Evolutionary conservation across 2,113 vertebrate species (phyloP).

Genomic region (Sclerurus mexicanus): DNA sequence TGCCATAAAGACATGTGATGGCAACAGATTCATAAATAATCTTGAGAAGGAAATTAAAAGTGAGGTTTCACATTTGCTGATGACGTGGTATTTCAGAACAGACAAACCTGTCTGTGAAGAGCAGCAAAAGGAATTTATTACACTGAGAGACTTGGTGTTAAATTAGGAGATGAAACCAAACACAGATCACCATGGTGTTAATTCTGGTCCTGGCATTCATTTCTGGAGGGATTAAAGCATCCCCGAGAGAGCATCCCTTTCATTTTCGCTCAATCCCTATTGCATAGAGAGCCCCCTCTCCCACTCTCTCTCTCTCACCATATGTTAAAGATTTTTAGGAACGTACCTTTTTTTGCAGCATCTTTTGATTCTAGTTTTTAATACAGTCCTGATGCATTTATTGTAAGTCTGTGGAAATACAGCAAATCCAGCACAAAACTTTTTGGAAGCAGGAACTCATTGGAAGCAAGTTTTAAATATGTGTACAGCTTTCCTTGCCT

Average conservation of each 20-base stretch:
- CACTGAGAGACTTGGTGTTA: not conserved
- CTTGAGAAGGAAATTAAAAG: not conserved
- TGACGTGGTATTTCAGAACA: not conserved
- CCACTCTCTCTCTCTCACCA: not conserved
- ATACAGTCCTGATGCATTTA: not conserved
- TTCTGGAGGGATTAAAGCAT: not conserved
- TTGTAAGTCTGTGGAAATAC: not conserved
- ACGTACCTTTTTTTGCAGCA: not conserved
- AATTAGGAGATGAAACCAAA: not conserved
- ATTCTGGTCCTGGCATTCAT: not conserved
- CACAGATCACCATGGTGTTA: not conserved
- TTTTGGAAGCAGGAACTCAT: not conserved
- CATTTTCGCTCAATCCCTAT: not conserved
- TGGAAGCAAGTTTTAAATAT: not conserved
- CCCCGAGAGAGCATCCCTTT: not conserved
- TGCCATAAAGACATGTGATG: not conserved
- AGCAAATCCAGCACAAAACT: not conserved
- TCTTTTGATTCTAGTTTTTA: constrained; percentile 12
- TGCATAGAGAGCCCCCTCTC: not conserved
- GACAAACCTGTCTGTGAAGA: not conserved
- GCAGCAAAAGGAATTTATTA: not conserved
- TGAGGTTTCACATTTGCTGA: not conserved
- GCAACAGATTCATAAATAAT: not conserved
- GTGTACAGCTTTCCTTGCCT: not conserved
- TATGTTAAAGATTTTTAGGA: constrained; percentile 14